Percentiles rank a stretch among this genome's conserved stretches.
phyloP scores from a whole-genome alignment of 2,113 vertebrate species.

The Pituophis catenifer region DNA sequence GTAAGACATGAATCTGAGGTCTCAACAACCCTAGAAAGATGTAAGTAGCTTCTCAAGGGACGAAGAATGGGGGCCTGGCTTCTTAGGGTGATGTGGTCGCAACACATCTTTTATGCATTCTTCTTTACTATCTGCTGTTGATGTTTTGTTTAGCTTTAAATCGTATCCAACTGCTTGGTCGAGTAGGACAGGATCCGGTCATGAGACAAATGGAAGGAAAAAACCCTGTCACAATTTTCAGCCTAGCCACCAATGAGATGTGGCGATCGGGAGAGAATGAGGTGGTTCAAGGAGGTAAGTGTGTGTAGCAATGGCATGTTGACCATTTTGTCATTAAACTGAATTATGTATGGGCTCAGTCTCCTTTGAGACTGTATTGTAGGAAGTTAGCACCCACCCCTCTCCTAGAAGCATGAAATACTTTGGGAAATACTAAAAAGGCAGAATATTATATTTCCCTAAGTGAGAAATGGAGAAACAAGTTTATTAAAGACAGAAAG shows the following conservation, averaged over 20 bases:
- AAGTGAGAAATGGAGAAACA: too few relatives aligned
- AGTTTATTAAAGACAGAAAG: too few relatives aligned
- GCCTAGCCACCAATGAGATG: slow-evolving; percentile 95
- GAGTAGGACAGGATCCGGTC: slow-evolving; percentile 94
- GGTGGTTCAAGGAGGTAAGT: slow-evolving; percentile 69
- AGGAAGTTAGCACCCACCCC: too few relatives aligned
- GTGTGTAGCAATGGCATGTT: background rate
- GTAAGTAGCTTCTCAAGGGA: slow-evolving; percentile 71
- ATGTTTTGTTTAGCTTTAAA: slow-evolving; percentile 78
- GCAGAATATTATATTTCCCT: too few relatives aligned
- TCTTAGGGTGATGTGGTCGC: background rate
- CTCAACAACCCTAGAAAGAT: slow-evolving; percentile 79
- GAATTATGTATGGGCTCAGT: background rate
- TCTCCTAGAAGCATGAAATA: too few relatives aligned
- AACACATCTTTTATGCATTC: background rate
- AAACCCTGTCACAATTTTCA: slow-evolving; percentile 96
- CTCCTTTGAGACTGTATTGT: background rate
- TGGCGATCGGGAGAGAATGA: slow-evolving; percentile 88
- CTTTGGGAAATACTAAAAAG: too few relatives aligned
- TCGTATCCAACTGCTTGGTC: slow-evolving; percentile 88
- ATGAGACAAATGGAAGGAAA: slow-evolving; percentile 94
- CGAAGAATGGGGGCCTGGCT: background rate
- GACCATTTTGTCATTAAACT: accelerated
- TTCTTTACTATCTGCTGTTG: background rate
- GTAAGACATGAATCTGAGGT: slow-evolving; percentile 77